Evolutionary conservation across 2,888 invertebrate genomes (phyloP), one percentile per base, ranked within the genome.

Genomic region (Acrobasis consociella): DNA sequence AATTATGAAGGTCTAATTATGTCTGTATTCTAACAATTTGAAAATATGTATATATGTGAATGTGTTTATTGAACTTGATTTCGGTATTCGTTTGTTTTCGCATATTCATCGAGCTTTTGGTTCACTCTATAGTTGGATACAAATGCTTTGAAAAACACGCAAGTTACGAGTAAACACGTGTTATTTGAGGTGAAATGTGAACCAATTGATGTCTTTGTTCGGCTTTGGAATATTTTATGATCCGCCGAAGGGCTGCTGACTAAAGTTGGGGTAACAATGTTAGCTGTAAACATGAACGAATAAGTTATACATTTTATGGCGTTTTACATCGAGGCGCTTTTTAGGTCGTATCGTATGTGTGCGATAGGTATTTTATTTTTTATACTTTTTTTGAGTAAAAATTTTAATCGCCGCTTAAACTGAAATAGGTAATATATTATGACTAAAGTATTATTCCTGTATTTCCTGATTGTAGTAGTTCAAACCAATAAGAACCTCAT

Each of bases 171-270:
- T 78, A 79, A 84, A 82, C 84, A 83, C 66, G 80, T 86, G 88
- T 84, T 86, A 90, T 91, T 91, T 88, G 84, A 82, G 85, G 84
- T 89, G 88, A 91, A 89, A 90, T 91, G 91, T 89, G 88, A 82
- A 82, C 83, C 87, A 77, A 83, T 89, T 89, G 88, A 91, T 91
- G 91, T 90, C 91, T 91, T 89, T 89, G 90, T 91, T 89, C 86
- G 78, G 70, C 78, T 82, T 83, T 74, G 74, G 72, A 69, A 77
- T 77, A 72, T 84, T 86, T 89, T 89, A 89, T 78, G 80, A 73
- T 72, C 72, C 73, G 82, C 83, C 82, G 74, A 81, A 80, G 84
- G 80, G 83, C 83, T 87, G 83, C 86, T 87, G 85, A 84, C 82
- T 86, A 82, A 86, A 82, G 72, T 72, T 72, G 65, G 68, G 68